Conservation (phyloP, 1,140 invertebrate genomes). For the Drosophila hydei region DNA sequence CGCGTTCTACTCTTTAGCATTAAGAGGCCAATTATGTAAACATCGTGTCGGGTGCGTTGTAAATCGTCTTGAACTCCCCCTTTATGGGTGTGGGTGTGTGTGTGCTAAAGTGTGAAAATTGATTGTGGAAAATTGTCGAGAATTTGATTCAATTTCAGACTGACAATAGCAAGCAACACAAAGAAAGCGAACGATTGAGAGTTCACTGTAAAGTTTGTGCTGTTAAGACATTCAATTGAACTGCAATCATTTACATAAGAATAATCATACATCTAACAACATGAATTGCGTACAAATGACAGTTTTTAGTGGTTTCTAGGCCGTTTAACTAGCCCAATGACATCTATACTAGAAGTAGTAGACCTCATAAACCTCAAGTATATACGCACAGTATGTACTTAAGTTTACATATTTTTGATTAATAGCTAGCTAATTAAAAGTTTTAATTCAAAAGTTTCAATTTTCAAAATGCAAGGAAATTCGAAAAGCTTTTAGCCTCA, state of each 20-base stretch:
- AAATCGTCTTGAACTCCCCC: constrained; percentile 31
- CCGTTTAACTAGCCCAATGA: constrained; percentile 8
- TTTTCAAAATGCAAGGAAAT: background rate
- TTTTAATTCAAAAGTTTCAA: constrained; percentile 20
- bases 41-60: constrained; percentile 50
- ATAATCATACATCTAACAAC: background rate
- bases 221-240: background rate
- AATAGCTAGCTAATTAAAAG: constrained; percentile 9
- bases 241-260: constrained; percentile 32
- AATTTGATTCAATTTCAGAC: constrained; percentile 6
- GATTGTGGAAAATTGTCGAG: constrained; percentile 7
- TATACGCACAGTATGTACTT: constrained; percentile 2
- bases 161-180: no score
- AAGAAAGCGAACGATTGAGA: constrained; percentile 8
- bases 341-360: background rate
- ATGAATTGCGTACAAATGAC: background rate
- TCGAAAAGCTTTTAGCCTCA: constrained; percentile 19
- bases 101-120: constrained; percentile 60
- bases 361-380: background rate
- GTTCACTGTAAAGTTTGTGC: background rate
- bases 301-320: constrained; percentile 5
- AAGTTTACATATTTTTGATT: constrained; percentile 8
- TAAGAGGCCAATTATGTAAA: constrained; percentile 70
- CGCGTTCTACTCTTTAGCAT: constrained; percentile 22
- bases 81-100: background rate